A percentile compares a stretch with the other conserved stretches of the same genome.
These are phyloP conservation scores for Zalophus californianus DNA, from an alignment of 2,797 vertebrate species.

Conservation along the genomic window DNA sequence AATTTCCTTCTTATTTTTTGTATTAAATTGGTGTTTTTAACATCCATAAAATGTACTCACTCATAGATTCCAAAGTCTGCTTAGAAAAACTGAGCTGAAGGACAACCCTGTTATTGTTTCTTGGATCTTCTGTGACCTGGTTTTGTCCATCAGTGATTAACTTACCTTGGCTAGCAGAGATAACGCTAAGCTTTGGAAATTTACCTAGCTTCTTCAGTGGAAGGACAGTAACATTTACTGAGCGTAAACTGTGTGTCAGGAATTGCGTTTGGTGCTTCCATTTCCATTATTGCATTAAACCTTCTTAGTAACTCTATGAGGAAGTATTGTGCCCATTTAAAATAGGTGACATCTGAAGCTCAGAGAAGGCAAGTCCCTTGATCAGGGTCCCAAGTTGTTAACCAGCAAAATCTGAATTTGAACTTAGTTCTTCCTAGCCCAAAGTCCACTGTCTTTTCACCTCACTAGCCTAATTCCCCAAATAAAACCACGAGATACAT, in stretches of 20 bases:
- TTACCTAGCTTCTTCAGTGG: conserved; percentile 3
- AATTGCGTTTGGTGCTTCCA: not conserved
- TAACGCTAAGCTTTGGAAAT: conserved; percentile 64
- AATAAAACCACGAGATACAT: not conserved
- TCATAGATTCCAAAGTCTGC: conserved; percentile 53
- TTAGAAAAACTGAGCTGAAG: conserved; percentile 39
- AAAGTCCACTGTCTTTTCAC: conserved; percentile 16
- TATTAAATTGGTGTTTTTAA: not conserved
- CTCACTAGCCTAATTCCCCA: not conserved
- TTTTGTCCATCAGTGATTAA: conserved; percentile 79
- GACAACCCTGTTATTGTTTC: conserved; percentile 55
- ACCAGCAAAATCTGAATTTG: not conserved
- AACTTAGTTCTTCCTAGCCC: not conserved
- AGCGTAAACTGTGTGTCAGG: not conserved
- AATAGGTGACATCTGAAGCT: not conserved
- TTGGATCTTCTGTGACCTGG: conserved; percentile 59
- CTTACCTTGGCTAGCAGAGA: conserved; percentile 61
- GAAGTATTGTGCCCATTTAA: not conserved
- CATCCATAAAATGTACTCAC: not conserved
- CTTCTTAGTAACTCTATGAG: not conserved
- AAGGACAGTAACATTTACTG: not conserved
- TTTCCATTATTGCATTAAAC: not conserved
- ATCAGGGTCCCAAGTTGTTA: not conserved
- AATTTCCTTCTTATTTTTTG: not conserved
- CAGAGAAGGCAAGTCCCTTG: not conserved